These are phyloP conservation scores for Apteryx mantelli DNA, from an alignment of 2,113 vertebrate species.

Conservation along the genomic window DNA sequence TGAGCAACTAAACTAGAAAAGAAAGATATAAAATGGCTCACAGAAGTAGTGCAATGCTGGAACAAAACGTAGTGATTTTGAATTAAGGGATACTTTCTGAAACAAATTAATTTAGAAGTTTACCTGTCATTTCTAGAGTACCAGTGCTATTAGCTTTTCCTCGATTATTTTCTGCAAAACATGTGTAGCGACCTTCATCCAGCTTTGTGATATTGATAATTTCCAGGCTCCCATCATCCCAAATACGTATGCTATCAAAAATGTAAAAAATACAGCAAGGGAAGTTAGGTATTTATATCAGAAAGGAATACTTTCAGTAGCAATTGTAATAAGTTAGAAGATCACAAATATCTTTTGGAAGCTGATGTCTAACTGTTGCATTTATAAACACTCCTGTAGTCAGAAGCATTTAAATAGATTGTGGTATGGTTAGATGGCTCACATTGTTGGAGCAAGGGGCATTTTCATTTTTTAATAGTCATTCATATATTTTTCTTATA, in stretches of 20 bases:
- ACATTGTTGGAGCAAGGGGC: not conserved
- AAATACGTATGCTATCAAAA: conserved; percentile 85
- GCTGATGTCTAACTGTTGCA: not conserved
- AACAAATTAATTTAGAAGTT: not conserved
- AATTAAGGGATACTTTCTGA: not conserved
- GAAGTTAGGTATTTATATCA: not conserved
- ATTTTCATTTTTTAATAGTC: not conserved
- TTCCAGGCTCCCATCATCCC: conserved; percentile 95
- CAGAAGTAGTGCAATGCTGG: not conserved
- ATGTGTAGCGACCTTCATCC: conserved; percentile 92
- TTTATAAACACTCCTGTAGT: not conserved
- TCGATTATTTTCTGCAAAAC: conserved; percentile 92
- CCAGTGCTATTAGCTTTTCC: conserved; percentile 94
- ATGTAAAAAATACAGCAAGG: not conserved
- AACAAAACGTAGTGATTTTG: not conserved
- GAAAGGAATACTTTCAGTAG: not conserved
- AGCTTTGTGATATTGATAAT: conserved; percentile 89
- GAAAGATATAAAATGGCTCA: not conserved
- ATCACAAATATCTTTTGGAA: not conserved
- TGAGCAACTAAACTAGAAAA: not conserved
- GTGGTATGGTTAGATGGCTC: not conserved
- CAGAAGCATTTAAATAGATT: not conserved
- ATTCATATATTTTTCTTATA: not conserved
- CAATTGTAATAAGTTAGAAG: not conserved
- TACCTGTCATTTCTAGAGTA: conserved; percentile 89